These are phyloP conservation scores for Plutomurus gul DNA, from an alignment of 1,140 invertebrate genomes.

Conservation along the genomic window DNA sequence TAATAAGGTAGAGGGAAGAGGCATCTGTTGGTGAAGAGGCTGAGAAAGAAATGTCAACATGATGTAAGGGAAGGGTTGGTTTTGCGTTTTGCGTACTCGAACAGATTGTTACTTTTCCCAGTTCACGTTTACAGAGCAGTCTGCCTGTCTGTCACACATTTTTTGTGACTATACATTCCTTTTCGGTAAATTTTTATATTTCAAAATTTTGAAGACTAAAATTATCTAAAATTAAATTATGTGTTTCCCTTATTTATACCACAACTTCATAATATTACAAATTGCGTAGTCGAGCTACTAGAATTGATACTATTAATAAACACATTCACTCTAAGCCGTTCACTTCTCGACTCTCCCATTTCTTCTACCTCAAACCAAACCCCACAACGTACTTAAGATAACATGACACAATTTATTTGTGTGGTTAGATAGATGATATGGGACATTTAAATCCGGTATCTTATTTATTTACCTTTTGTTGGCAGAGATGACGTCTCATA, in stretches of 20 bases:
- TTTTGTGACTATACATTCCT: constrained; percentile 26
- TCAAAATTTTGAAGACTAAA: no score
- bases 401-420: neutral
- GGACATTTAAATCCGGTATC: neutral
- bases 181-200: neutral
- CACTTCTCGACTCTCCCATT: no score
- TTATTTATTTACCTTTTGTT: constrained; percentile 4
- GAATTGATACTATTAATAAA: no score
- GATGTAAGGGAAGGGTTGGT: constrained; percentile 10
- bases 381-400: no score
- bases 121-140: no score
- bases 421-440: neutral
- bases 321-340: neutral
- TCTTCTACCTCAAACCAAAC: no score
- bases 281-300: neutral
- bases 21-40: neutral
- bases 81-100: neutral
- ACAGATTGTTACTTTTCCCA: constrained; percentile 24
- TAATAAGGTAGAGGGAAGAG: neutral
- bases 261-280: no score
- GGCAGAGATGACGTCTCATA: constrained; percentile 39
- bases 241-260: no score
- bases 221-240: no score
- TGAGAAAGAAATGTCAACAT: constrained; percentile 13
- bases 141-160: neutral